Percentiles rank a stretch among this genome's conserved stretches.
These are phyloP conservation scores for Lepisosteus osseus DNA, from an alignment of 2,113 vertebrate species.

Conservation along the genomic window DNA sequence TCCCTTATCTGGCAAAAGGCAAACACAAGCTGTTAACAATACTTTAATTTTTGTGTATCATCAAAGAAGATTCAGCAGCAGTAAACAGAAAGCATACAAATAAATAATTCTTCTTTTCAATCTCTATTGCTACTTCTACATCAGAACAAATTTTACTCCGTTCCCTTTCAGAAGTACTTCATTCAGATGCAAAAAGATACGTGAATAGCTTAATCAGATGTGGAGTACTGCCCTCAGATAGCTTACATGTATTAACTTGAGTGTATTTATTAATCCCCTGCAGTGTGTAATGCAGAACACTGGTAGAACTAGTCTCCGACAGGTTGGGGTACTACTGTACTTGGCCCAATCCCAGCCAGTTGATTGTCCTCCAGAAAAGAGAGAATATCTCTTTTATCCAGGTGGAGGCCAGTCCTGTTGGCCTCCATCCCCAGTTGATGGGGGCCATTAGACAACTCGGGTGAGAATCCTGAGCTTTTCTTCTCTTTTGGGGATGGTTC, in stretches of 20 bases:
- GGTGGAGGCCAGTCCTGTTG: neutral
- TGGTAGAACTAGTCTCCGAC: neutral
- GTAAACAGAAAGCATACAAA: no score
- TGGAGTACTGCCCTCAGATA: neutral
- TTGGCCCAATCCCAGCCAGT: neutral
- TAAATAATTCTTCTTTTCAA: no score
- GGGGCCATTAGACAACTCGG: slow-evolving; percentile 29
- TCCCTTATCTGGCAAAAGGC: no score
- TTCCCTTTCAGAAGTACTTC: no score
- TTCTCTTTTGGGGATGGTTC: slow-evolving; percentile 39
- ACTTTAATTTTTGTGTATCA: no score
- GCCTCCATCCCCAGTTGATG: slow-evolving; percentile 25
- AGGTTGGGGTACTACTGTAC: neutral
- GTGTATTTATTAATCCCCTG: neutral
- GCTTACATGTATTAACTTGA: neutral
- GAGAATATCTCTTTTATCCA: slow-evolving; percentile 28
- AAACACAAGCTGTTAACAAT: no score
- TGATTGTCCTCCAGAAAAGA: slow-evolving; percentile 23
- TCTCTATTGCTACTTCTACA: no score
- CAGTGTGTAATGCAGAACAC: neutral
- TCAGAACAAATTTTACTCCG: no score
- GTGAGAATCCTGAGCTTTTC: slow-evolving; percentile 20
- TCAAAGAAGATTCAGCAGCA: no score
- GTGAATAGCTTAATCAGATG: neutral
- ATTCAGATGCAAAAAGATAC: no score